A percentile compares a stretch with the other conserved stretches of the same genome.
These are phyloP conservation scores for Kryptolebias ocellatus DNA, from an alignment of 2,797 vertebrate genomes.

Conservation along the genomic window DNA sequence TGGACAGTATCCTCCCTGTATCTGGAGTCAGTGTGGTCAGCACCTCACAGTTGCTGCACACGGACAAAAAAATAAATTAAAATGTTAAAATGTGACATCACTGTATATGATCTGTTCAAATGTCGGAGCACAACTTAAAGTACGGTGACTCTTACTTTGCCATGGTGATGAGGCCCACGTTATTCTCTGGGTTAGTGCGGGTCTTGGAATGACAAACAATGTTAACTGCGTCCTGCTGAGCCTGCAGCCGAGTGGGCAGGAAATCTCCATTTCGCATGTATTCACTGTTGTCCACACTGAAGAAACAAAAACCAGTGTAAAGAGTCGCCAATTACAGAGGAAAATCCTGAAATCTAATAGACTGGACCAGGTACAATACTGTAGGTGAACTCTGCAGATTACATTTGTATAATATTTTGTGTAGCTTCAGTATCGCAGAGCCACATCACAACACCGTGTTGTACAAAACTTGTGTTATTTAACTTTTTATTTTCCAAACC, in stretches of 20 bases:
- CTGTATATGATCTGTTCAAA: not conserved
- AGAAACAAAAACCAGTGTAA: conserved; percentile 72
- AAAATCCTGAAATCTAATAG: not conserved
- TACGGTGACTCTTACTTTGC: conserved; percentile 84
- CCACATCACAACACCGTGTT: too few relatives aligned
- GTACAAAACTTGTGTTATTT: too few relatives aligned
- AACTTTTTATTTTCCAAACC: too few relatives aligned
- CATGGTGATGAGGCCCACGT: conserved; percentile 94
- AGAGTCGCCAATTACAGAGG: not conserved
- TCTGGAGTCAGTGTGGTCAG: conserved; percentile 94
- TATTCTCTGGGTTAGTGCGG: conserved; percentile 95
- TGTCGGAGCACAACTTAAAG: conserved; percentile 7
- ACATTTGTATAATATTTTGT: too few relatives aligned
- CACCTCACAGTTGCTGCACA: conserved; percentile 93
- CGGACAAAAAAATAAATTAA: not conserved
- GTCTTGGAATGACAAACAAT: conserved; percentile 97
- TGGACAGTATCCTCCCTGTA: conserved; percentile 93
- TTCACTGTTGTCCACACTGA: conserved; percentile 95
- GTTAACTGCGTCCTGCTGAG: conserved; percentile 95
- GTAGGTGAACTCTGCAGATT: too few relatives aligned
- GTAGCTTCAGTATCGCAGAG: too few relatives aligned
- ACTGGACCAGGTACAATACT: not conserved
- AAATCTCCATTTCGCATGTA: conserved; percentile 98
- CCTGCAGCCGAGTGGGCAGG: conserved; percentile 92
- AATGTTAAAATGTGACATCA: too few relatives aligned